Conservation (phyloP, 2,113 vertebrate genomes). For the Opisthocomus hoazin region DNA sequence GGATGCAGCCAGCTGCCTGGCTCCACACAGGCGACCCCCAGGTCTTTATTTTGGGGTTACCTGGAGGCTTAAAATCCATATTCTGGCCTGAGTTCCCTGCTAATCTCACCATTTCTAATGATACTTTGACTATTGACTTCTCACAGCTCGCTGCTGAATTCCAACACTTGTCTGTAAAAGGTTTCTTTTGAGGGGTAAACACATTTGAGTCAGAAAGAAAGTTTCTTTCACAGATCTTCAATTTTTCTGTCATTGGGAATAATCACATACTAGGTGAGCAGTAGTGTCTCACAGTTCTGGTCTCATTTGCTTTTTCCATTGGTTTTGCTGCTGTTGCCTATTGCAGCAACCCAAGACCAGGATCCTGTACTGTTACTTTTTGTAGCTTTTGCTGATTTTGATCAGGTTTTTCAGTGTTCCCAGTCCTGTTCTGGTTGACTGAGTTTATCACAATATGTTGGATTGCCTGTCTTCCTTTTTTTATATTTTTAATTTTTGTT, state of each 20-base stretch:
- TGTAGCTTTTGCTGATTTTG: background rate
- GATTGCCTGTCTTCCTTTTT: background rate
- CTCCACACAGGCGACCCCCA: no score
- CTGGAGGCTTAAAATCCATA: background rate
- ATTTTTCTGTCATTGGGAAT: background rate
- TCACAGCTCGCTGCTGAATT: background rate
- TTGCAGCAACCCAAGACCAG: background rate
- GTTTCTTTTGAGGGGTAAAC: rapidly evolving
- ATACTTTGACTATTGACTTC: background rate
- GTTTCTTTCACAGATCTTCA: background rate
- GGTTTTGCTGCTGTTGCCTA: background rate
- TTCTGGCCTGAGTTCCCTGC: background rate
- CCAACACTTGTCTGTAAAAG: background rate
- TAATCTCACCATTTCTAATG: background rate
- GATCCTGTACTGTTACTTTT: background rate
- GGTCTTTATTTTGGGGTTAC: background rate
- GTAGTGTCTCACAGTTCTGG: background rate
- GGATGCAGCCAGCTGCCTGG: no score
- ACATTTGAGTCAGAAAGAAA: background rate
- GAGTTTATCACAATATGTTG: background rate
- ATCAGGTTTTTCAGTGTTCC: background rate
- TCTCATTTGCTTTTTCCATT: background rate
- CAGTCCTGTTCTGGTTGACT: background rate
- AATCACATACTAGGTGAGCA: background rate
- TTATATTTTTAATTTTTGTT: background rate